Evolutionary conservation across 1,140 invertebrate species (phyloP), one percentile per base, ranked within the genome.

Genomic region (Drosophila sp.): DNA sequence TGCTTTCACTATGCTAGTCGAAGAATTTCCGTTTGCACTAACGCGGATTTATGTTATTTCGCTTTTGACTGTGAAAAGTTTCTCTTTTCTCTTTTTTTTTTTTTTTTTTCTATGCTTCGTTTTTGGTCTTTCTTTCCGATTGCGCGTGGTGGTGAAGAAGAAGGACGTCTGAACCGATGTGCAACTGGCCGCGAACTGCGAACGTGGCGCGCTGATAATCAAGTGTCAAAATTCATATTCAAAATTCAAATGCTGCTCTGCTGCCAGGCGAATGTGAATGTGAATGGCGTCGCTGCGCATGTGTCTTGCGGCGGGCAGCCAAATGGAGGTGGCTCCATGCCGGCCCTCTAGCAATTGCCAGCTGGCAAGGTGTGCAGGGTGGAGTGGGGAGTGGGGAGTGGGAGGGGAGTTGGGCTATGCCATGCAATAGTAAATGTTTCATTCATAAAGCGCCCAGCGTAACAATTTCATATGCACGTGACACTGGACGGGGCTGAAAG

Each of bases 161-260:
- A 63, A 60, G 57, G 63, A 84, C 84, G 84, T 89, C 84, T 83
- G 73, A 77, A 75, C 84, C 72, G 80, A 75, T 58, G 77, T 80
- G 66, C 44, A 87, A 84, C 80, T 84, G 80, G 76, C 70, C 85
- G 80, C 80, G 73, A 71, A 87, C 83, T 86, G 83, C 78, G 76
- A 83, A 60, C 41, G 63, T 27, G 47, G 47, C 47, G 29, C 67
- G 83, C 82, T 87, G 84, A 87, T 87, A 87, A 87, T 87, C 84
- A 87, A 87, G 80, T 87, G 84, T 87, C 84, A 87, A 87, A 87
- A 87, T 78, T 87, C 84, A 87, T 87, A 89, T 87, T 87, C 84
- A 84, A 87, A 87, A 89, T 89, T 89, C 84, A 89, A 87, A 89
- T 75, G 80, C 47, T 79, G 82, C 79, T 75, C 70, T 74, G 66